phyloP scores from a whole-genome alignment of 1,140 invertebrate species.

The Sinella curviseta region DNA sequence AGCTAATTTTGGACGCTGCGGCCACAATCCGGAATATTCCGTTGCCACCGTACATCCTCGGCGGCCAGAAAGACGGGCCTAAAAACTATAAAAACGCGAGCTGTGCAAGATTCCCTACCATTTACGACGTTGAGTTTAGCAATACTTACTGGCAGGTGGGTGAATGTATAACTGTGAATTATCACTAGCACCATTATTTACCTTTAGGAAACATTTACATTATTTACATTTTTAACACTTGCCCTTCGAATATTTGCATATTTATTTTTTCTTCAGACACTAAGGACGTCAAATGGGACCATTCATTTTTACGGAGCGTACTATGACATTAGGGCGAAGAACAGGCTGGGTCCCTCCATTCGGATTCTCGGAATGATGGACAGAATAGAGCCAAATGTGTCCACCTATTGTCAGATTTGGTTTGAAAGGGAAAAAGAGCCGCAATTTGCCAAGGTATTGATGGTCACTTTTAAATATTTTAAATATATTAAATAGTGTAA shows the following conservation, averaged over 20 bases:
- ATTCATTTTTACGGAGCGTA: constrained; percentile 88
- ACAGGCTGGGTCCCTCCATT: constrained; percentile 74
- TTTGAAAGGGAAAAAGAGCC: constrained; percentile 79
- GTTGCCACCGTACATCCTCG: constrained; percentile 45
- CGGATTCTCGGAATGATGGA: constrained; percentile 88
- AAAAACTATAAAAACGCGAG: constrained; percentile 72
- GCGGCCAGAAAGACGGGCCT: constrained; percentile 64
- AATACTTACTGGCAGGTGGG: constrained; percentile 81
- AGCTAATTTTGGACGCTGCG: constrained; percentile 72
- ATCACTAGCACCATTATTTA: neutral
- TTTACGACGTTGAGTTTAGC: constrained; percentile 86
- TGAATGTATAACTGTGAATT: constrained; percentile 15
- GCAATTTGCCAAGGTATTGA: constrained; percentile 66
- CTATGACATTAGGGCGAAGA: constrained; percentile 76
- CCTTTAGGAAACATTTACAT: neutral
- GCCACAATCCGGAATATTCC: constrained; percentile 50
- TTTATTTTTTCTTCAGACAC: constrained; percentile 62
- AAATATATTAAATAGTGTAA: neutral
- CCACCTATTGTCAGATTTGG: constrained; percentile 86
- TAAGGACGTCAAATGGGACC: constrained; percentile 76
- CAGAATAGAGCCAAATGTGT: constrained; percentile 77
- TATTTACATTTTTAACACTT: constrained; percentile 5
- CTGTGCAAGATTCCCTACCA: constrained; percentile 77
- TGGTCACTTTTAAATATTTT: constrained; percentile 7
- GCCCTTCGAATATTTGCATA: neutral